A percentile compares a stretch with the other conserved stretches of the same genome.
Conservation (phyloP, 2,888 invertebrate species). For the Epirrhoe alternata region DNA sequence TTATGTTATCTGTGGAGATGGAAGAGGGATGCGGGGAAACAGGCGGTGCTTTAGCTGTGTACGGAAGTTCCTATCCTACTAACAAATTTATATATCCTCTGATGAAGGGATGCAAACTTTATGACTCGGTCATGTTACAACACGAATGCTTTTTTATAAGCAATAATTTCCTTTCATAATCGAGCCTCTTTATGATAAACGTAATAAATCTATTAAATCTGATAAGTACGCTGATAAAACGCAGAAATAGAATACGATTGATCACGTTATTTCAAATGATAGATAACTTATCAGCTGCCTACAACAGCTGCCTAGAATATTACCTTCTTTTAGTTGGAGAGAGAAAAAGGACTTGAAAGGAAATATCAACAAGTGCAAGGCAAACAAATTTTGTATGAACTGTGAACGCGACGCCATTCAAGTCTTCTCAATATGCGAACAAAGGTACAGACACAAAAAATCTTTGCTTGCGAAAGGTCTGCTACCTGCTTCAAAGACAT, state of each 20-base stretch:
- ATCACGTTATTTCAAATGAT: slow-evolving; percentile 31
- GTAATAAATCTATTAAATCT: slow-evolving; percentile 16
- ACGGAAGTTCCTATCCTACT: slow-evolving; percentile 49
- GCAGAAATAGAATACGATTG: slow-evolving; percentile 31
- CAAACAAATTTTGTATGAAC: slow-evolving; percentile 52
- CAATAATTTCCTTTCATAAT: neutral
- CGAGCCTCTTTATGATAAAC: neutral
- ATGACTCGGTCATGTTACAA: neutral
- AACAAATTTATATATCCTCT: slow-evolving; percentile 27
- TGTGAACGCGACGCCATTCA: slow-evolving; percentile 55
- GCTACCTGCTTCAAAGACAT: slow-evolving; percentile 73
- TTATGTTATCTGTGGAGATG: slow-evolving; percentile 30
- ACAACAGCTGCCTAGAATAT: slow-evolving; percentile 38
- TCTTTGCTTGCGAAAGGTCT: slow-evolving; percentile 63
- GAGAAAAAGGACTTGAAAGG: slow-evolving; percentile 40
- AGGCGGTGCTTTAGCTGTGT: slow-evolving; percentile 45
- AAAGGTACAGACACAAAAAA: slow-evolving; percentile 70
- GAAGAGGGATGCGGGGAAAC: slow-evolving; percentile 38
- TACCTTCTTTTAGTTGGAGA: slow-evolving; percentile 21
- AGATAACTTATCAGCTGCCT: slow-evolving; percentile 17
- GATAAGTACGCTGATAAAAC: slow-evolving; percentile 24
- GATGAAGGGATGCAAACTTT: slow-evolving; percentile 11
- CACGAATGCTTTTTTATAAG: neutral
- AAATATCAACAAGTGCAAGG: slow-evolving; percentile 60
- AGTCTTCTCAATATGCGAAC: slow-evolving; percentile 48